These are phyloP conservation scores for Tetropium fuscum DNA, from an alignment of 2,888 invertebrate genomes.

Conservation along the genomic window DNA sequence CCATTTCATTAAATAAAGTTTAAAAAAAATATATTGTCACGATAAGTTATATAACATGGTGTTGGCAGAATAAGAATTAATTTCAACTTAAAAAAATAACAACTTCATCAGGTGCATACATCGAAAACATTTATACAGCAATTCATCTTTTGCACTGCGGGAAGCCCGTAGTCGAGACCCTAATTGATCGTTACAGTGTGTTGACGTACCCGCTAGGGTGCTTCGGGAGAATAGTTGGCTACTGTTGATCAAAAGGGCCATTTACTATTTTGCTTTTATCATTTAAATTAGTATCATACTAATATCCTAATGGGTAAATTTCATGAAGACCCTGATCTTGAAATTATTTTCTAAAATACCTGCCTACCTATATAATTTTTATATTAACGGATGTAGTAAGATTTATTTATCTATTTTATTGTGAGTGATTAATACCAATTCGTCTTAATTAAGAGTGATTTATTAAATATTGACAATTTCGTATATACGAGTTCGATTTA, in stretches of 20 bases:
- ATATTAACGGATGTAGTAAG: too few species aligned
- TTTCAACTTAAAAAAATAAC: conserved; percentile 28
- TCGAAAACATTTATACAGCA: conserved; percentile 47
- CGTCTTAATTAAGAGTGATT: too few species aligned
- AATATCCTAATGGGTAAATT: too few species aligned
- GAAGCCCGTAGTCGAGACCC: conserved; percentile 47
- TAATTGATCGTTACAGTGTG: conserved; percentile 54
- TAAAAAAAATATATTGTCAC: neutral
- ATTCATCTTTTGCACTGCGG: conserved; percentile 50
- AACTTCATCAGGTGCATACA: conserved; percentile 46
- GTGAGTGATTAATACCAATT: too few species aligned
- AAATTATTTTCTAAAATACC: too few species aligned
- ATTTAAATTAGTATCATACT: too few species aligned
- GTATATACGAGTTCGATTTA: too few species aligned
- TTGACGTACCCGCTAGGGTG: conserved; percentile 45
- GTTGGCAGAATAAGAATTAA: neutral
- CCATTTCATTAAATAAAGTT: neutral
- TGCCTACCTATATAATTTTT: too few species aligned
- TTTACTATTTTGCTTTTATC: neutral
- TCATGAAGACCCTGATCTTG: too few species aligned
- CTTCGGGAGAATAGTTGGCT: conserved; percentile 14
- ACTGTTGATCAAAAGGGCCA: neutral
- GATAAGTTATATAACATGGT: neutral
- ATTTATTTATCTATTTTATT: too few species aligned
- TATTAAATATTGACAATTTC: too few species aligned